phyloP scores from a whole-genome alignment of 2,888 invertebrate species.

The Andrena flavipes region DNA sequence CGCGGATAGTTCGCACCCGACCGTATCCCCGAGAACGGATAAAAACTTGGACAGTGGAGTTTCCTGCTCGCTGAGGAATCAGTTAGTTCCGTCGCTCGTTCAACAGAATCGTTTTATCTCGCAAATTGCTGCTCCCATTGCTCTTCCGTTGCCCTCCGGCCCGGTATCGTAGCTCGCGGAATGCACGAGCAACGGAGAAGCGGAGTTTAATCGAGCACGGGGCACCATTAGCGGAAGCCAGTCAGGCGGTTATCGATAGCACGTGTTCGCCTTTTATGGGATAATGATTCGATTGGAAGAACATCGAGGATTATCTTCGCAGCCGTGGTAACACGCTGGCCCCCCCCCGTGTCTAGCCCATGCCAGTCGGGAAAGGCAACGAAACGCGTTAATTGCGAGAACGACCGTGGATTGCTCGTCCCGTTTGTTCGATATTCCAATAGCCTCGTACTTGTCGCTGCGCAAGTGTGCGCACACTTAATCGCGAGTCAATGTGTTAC shows the following conservation, averaged over 20 bases:
- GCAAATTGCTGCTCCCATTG: constrained; percentile 13
- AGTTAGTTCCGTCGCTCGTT: not conserved
- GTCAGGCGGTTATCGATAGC: constrained; percentile 8
- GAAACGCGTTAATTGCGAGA: constrained; percentile 15
- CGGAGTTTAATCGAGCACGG: constrained; percentile 25
- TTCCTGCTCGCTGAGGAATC: not conserved
- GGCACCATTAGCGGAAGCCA: constrained; percentile 10
- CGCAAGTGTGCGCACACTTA: not conserved
- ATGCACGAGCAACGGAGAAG: not conserved
- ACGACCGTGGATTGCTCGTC: not conserved
- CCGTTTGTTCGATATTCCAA: constrained; percentile 44
- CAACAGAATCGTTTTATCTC: not conserved
- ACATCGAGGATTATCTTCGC: constrained; percentile 40
- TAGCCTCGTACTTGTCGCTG: not conserved
- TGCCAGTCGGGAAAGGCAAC: not conserved
- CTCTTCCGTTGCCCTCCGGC: not conserved
- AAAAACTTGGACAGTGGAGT: not conserved
- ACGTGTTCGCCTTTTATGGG: constrained; percentile 24
- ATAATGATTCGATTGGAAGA: constrained; percentile 55
- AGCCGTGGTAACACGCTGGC: constrained; percentile 12
- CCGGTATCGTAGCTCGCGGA: not conserved
- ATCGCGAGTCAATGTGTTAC: not conserved
- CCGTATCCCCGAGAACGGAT: constrained; percentile 7
- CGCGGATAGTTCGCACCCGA: constrained; percentile 35
- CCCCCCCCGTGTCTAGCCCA: not conserved